phyloP scores from a whole-genome alignment of 2,797 vertebrate species.

The Balearica regulorum region DNA sequence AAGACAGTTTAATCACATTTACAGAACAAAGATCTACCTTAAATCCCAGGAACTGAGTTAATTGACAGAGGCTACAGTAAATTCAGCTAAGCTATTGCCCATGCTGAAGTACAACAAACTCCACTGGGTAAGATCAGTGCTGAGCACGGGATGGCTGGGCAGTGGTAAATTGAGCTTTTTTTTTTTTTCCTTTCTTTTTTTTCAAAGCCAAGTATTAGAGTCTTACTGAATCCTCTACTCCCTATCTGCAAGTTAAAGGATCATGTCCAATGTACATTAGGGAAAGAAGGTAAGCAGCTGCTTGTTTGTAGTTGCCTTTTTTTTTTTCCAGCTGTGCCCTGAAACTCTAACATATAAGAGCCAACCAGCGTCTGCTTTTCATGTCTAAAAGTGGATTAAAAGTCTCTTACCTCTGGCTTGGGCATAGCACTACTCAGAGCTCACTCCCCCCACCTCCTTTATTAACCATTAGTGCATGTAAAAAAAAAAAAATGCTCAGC shows the following conservation, averaged over 20 bases:
- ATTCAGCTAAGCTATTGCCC: background rate
- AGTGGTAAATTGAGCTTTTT: background rate
- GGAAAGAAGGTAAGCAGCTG: background rate
- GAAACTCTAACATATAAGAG: background rate
- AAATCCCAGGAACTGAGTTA: background rate
- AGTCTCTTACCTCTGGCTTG: background rate
- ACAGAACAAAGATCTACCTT: background rate
- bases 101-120: background rate
- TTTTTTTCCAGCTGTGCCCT: background rate
- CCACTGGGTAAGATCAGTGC: background rate
- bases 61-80: background rate
- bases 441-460: background rate
- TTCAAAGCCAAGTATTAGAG: background rate
- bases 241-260: background rate
- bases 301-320: background rate
- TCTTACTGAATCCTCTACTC: background rate
- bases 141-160: background rate
- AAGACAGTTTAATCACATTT: background rate
- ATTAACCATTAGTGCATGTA: background rate
- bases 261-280: background rate
- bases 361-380: background rate
- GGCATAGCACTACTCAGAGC: background rate
- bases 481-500: background rate
- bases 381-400: background rate
- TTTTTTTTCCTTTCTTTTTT: too few relatives aligned